Percentiles rank a stretch among this genome's conserved stretches.
Evolutionary conservation across 2,888 invertebrate genomes (phyloP).

Genomic region (Morinoia aosen): DNA sequence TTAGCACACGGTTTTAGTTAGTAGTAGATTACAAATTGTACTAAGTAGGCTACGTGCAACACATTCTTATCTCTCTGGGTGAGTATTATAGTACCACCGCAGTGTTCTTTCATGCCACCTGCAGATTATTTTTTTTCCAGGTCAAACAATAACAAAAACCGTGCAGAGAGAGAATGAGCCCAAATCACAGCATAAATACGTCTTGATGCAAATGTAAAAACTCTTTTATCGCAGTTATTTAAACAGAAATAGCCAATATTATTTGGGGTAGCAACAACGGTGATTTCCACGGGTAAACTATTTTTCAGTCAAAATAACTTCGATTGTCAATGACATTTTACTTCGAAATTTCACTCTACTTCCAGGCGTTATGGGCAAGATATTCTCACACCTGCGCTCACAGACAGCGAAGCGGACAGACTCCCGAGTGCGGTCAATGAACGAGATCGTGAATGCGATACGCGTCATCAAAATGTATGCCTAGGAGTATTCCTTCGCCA

Average conservation of each 20-base stretch:
- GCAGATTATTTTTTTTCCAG: too few relatives aligned
- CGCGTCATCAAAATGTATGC: slow-evolving; percentile 98
- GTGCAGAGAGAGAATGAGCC: not conserved
- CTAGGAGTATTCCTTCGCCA: slow-evolving; percentile 91
- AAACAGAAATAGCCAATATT: not conserved
- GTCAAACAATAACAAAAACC: too few relatives aligned
- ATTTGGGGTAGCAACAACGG: not conserved
- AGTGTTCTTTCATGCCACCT: too few relatives aligned
- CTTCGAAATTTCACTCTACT: not conserved
- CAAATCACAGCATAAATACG: not conserved
- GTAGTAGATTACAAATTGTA: too few relatives aligned
- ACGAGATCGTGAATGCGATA: slow-evolving; percentile 93
- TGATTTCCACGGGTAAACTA: not conserved
- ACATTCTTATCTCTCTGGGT: too few relatives aligned
- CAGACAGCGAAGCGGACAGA: slow-evolving; percentile 89
- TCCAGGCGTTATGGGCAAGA: slow-evolving; percentile 72
- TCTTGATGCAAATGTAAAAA: not conserved
- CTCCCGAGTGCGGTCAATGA: slow-evolving; percentile 91
- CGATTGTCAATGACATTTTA: not conserved
- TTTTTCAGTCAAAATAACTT: too few relatives aligned
- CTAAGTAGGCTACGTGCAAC: too few relatives aligned
- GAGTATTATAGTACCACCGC: too few relatives aligned
- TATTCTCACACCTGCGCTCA: slow-evolving; percentile 76
- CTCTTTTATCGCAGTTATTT: not conserved
- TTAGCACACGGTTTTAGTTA: too few relatives aligned